These are phyloP conservation scores for Ernsta delagoae DNA, from an alignment of 2,888 invertebrate genomes.

Conservation along the genomic window DNA sequence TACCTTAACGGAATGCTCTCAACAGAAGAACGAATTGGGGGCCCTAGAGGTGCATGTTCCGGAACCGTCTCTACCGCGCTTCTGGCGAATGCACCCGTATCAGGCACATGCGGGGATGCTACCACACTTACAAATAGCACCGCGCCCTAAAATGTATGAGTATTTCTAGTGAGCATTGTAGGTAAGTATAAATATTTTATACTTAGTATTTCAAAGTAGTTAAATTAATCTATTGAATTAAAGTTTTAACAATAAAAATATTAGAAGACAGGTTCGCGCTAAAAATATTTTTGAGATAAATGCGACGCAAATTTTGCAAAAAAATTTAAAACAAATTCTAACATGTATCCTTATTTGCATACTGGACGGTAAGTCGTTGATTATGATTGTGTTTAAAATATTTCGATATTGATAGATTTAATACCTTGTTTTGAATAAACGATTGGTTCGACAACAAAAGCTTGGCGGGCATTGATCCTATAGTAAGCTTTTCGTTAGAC, in stretches of 20 bases:
- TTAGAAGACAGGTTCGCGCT: too few species aligned
- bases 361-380: constrained; percentile 27
- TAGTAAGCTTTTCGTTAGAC: constrained; percentile 58
- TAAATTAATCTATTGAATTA: too few species aligned
- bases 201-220: too few species aligned
- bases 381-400: constrained; percentile 42
- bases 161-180: not conserved
- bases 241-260: too few species aligned
- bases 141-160: constrained; percentile 54
- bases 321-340: too few species aligned
- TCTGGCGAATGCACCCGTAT: constrained; percentile 58
- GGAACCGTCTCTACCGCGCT: constrained; percentile 74
- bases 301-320: not conserved
- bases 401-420: constrained; percentile 49
- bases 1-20: constrained; percentile 88
- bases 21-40: constrained; percentile 90
- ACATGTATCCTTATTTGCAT: constrained; percentile 34
- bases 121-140: constrained; percentile 58
- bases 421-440: constrained; percentile 61
- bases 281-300: too few species aligned
- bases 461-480: constrained; percentile 66
- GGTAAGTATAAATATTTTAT: too few species aligned
- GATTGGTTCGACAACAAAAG: constrained; percentile 63
- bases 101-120: constrained; percentile 64
- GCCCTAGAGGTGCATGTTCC: constrained; percentile 66